Base-by-base conservation (phyloP, 2,113 vertebrate species). In the Nyctibius bracteatus region DNA sequence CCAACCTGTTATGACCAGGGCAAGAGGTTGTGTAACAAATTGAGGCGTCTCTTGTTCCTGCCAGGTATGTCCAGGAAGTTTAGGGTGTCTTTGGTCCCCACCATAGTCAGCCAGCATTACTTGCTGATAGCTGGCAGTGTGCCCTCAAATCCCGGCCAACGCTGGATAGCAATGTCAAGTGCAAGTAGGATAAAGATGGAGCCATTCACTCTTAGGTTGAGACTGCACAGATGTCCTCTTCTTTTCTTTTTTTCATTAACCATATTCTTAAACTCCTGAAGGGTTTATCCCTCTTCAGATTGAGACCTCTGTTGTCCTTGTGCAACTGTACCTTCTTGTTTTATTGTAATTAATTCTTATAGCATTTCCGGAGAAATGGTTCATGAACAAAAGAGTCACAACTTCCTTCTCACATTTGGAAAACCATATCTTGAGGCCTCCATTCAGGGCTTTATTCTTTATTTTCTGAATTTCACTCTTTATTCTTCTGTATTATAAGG, bases 81-180 rank as follows among this genome's bases (percentile, higher is more conserved):
- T 80, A 37, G 52, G 8, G 14, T 67, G 12, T 65, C 18, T 68
- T 77, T 58, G 33, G 28, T 62, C 19, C 51, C 21, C 51, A 70
- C 5, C 12, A 15, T 10, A 43, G 57, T 35, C 57, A 95, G 10
- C 3, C 58, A 93, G 59, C 15, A 6, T 14, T 43, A 17, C 9
- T 27, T 55, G 51, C 46, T 68, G 33, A 10, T 14, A 68, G n/a
- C 16, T 47, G 68, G 10, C 66, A 39, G 28, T 8, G 31, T 55
- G 25, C 22, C 22, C 0, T 0, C 8, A 20, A 28, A 35, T 27
- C 35, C 44, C 46, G 63, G 16, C 25, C 43, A 35, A 22, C 0
- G 1, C 8, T 67, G 14, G 35, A 7, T n/a, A 43, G 63, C 24
- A 77, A 68, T 20, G 28, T 16, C 46, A 70, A 35, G 11, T 31